Evolutionary conservation across 2,797 vertebrate species (phyloP), one percentile per base, ranked within the genome.

Genomic region (Scolopax rusticola): DNA sequence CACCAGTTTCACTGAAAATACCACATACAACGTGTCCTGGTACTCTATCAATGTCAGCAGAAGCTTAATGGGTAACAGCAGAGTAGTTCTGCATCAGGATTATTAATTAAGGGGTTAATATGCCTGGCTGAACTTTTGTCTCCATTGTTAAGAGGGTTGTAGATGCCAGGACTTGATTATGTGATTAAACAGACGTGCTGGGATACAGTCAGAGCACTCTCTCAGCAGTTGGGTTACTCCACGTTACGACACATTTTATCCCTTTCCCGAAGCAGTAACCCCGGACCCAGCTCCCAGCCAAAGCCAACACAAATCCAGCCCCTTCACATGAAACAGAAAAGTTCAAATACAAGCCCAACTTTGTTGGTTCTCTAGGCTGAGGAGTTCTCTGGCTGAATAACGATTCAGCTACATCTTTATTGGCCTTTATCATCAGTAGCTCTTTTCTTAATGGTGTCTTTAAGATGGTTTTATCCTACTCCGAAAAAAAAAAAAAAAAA

Each of bases 71-170:
- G 53, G 80, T 28, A 84, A 40, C 70, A 76, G 84, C 45, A 73
- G 63, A 16, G 17, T 27, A 65, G 65, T 33, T 16, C 24, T 78
- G 61, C 56, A 80, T 32, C 81, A 77, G 51, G 60, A 57, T 92
- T 86, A 93, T 86, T 92, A 90, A 94, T 94, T 79, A 86, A 81
- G 67, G 76, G 84, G 89, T 93, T 89, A 94, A 91, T 82, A 53
- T 17, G 59, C 63, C 87, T 65, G 89, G 74, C 91, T 95, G 91
- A 92, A 68, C 89, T 93, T 67, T 15, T 28, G n/a, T 70, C 43
- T 80, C 73, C 2, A 1, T 41, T 47, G 30, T 43, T 59, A 36
- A 51, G 76, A 43, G 83, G 56, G 53, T 2, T 88, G 88, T 24
- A 59, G 77, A 41, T 63, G 76, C 85, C 92, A 77, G 45, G 43